Base-by-base conservation (phyloP, 1,140 invertebrate species). In the Lordiphosa mommai region DNA sequence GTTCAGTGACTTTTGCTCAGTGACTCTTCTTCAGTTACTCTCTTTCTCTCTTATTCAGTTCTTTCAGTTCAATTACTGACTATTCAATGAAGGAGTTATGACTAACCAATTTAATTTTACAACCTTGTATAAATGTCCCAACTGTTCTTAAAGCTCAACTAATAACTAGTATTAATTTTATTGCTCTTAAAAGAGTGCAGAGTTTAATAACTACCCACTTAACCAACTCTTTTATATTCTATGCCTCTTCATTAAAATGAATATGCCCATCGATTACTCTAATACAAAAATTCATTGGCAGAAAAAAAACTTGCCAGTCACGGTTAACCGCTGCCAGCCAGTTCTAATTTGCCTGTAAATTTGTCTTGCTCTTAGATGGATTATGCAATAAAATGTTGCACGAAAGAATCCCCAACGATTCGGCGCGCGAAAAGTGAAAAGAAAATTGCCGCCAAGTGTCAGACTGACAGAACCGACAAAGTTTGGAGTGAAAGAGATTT, bases 291-390 rank as follows among this genome's bases (percentile, higher is more conserved):
- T 14, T 9, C 41, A 7, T 14, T 14, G 43, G 32, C 32, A 29
- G 14, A 66, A 2, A 23, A 36, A 12, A 41, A 53, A 77, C 68
- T 37, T 50, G 69, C 74, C 64, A 79, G 73, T 74, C 70, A 79
- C 65, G 74, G 36, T 56, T 70, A 70, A 57, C 59, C 56, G 60
- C 73, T 61, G 72, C 61, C 64, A 72, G 74, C 66, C 76, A 70
- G 65, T 79, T 79, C 74, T 79, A 82, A 82, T 79, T 82, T 79
- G 74, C 59, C 74, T 58, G 73, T 80, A 79, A 79, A 79, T 79
- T 79, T 80, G 76, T 80, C 76, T 80, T 66, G 74, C 65, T 79
- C 71, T 59, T 52, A 64, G 64, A 53, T 61, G 66, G 76, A 80
- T 80, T 80, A 82, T 80, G 71, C 76, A 82, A 80, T 80, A 68